Conservation (phyloP, 1,140 invertebrate genomes). For the Caenorhabditis elegans region DNA sequence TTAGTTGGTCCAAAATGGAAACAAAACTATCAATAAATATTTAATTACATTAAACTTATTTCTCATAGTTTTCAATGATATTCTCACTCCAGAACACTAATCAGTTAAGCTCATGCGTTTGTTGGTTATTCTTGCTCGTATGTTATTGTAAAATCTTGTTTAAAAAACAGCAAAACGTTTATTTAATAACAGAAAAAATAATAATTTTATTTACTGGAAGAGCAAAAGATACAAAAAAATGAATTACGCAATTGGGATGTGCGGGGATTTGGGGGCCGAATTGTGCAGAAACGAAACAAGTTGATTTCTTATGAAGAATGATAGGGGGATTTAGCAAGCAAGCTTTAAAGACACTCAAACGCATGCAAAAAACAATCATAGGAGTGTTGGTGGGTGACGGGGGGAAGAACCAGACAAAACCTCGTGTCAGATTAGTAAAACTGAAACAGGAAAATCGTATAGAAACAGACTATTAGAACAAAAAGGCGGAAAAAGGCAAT, state of each 20-base stretch:
- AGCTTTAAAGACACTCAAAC: slow-evolving; percentile 3
- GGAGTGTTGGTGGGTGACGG: neutral
- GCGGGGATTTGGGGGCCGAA: too few species aligned
- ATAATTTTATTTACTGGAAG: neutral
- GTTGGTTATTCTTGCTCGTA: neutral
- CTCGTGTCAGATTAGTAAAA: slow-evolving; percentile 25
- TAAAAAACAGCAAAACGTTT: slow-evolving; percentile 16
- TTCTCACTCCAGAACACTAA: neutral
- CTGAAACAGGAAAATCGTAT: neutral
- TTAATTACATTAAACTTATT: slow-evolving; percentile 11
- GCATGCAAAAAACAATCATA: neutral
- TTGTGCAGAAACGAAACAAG: too few species aligned
- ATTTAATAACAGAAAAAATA: neutral
- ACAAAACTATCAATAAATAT: neutral
- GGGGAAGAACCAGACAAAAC: slow-evolving; percentile 1
- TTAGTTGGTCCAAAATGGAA: slow-evolving; percentile 3
- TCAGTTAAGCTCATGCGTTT: slow-evolving; percentile 13
- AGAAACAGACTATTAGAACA: neutral
- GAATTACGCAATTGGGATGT: slow-evolving; percentile 11
- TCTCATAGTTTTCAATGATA: too few species aligned
- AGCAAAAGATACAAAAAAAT: neutral
- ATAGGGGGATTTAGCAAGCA: neutral
- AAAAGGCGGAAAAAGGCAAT: slow-evolving; percentile 9
- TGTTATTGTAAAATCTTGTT: neutral
- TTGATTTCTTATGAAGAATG: neutral